Evolutionary conservation across 1,140 invertebrate species (phyloP).

Genomic region (Drosophila chauvacae): DNA sequence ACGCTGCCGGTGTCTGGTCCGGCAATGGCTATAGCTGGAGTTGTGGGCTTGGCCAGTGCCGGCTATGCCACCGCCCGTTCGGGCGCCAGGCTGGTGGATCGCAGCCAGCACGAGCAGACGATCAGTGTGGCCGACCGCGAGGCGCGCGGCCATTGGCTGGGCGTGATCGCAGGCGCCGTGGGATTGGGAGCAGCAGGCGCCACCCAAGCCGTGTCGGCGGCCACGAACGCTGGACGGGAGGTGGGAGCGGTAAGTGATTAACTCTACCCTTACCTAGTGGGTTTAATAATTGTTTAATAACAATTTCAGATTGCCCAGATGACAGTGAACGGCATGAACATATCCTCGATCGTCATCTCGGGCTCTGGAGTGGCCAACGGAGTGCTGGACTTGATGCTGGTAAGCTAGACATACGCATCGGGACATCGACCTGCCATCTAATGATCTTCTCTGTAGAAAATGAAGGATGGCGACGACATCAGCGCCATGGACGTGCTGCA

Average conservation of each 20-base stretch:
- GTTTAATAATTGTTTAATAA: neutral
- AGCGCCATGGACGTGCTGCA: slow-evolving; percentile 62
- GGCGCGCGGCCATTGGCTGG: slow-evolving; percentile 67
- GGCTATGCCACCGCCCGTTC: slow-evolving; percentile 64
- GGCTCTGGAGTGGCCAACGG: slow-evolving; percentile 65
- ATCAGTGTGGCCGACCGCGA: slow-evolving; percentile 60
- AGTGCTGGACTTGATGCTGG: slow-evolving; percentile 58
- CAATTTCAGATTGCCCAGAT: slow-evolving; percentile 53
- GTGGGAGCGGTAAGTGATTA: slow-evolving; percentile 60
- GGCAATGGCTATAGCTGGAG: slow-evolving; percentile 48
- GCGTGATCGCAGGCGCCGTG: slow-evolving; percentile 52
- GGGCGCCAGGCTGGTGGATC: slow-evolving; percentile 52
- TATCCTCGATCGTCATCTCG: slow-evolving; percentile 62
- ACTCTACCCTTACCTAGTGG: neutral
- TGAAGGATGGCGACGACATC: slow-evolving; percentile 62
- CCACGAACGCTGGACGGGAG: slow-evolving; percentile 59
- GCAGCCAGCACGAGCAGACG: slow-evolving; percentile 70
- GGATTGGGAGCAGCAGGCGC: slow-evolving; percentile 71
- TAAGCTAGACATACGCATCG: slow-evolving; percentile 13
- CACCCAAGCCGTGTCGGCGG: slow-evolving; percentile 51
- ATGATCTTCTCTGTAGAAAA: slow-evolving; percentile 45
- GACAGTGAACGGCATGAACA: slow-evolving; percentile 71
- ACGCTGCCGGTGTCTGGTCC: slow-evolving; percentile 61
- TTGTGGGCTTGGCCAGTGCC: slow-evolving; percentile 51
- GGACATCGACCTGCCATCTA: no score